Conservation (phyloP, 2,113 vertebrate species). For the Mystacornis crossleyi region DNA sequence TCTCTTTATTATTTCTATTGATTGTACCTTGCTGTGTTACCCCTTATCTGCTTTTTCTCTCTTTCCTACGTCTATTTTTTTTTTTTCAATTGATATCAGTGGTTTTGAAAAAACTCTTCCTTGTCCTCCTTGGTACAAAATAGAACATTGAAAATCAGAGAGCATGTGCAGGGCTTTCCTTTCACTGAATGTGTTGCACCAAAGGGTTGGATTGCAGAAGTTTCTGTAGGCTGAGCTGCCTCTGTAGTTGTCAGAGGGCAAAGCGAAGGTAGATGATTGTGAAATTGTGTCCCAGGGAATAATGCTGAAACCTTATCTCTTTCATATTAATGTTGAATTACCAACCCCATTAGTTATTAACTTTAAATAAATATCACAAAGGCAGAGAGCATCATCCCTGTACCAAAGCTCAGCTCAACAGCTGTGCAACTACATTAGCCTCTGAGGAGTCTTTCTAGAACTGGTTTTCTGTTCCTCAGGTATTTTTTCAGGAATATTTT, state of each 20-base stretch:
- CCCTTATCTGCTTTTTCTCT: background rate
- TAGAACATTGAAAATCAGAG: background rate
- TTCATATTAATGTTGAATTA: background rate
- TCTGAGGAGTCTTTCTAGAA: background rate
- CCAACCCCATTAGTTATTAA: background rate
- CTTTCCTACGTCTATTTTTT: accelerated
- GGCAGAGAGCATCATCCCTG: background rate
- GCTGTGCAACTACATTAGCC: background rate
- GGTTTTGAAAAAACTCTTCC: background rate
- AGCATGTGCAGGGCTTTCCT: background rate
- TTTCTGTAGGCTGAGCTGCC: background rate
- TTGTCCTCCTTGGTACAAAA: background rate
- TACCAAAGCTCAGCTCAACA: background rate
- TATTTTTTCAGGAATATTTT: background rate
- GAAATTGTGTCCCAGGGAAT: background rate
- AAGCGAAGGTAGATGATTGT: background rate
- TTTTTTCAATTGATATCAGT: background rate
- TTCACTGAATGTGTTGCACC: background rate
- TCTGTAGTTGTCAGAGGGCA: background rate
- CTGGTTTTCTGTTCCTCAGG: background rate
- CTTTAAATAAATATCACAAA: background rate
- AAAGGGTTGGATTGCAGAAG: background rate
- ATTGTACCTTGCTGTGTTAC: background rate
- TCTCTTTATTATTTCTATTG: background rate
- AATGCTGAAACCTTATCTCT: background rate